Conservation (phyloP, 1,140 invertebrate species). For the Heterodera carotae region DNA sequence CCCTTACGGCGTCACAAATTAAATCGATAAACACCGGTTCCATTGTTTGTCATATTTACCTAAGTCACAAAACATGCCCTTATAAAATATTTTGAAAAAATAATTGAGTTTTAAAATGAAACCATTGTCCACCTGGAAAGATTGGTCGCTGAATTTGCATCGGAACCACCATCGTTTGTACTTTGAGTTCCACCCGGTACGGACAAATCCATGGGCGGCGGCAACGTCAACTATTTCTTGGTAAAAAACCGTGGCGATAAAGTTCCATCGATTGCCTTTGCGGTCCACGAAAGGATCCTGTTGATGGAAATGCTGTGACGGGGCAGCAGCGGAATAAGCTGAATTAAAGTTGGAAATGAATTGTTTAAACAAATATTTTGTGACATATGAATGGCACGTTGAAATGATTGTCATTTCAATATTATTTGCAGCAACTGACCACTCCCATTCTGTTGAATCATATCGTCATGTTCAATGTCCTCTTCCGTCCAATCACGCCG, state of each 20-base stretch:
- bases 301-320: not conserved
- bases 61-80: too few species aligned
- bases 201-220: not conserved
- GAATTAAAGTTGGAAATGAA: too few species aligned
- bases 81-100: too few species aligned
- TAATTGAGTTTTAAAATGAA: not conserved
- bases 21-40: too few species aligned
- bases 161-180: not conserved
- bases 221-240: not conserved
- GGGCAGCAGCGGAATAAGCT: not conserved
- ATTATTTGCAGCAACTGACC: too few species aligned
- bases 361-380: too few species aligned
- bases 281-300: not conserved
- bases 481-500: too few species aligned
- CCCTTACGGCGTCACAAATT: not conserved
- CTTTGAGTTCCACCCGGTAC: not conserved
- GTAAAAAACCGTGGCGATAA: not conserved
- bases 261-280: conserved; percentile 1
- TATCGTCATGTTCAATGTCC: too few species aligned
- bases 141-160: not conserved
- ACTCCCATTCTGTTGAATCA: too few species aligned
- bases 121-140: not conserved
- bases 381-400: too few species aligned
- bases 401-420: too few species aligned
- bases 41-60: too few species aligned